Evolutionary conservation across 2,797 vertebrate genomes (phyloP).

Genomic region (Pseudomugil gertrudae): DNA sequence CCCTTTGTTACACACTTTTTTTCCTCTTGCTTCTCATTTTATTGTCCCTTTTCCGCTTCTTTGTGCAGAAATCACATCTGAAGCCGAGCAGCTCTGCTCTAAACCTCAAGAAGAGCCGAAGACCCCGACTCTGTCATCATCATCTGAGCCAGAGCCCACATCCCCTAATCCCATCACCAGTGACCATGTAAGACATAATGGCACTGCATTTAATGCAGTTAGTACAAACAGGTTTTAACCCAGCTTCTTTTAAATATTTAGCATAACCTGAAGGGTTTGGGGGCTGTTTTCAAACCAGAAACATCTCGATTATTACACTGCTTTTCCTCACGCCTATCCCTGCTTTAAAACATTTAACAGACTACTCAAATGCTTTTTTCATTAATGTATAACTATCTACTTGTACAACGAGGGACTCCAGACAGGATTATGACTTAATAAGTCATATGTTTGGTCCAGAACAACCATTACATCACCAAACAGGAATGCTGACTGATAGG

Average conservation of each 20-base stretch:
- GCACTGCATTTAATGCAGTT: neutral
- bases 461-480: conserved; percentile 47
- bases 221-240: too few species aligned
- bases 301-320: too few species aligned
- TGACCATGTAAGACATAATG: conserved; percentile 80
- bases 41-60: neutral
- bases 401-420: conserved; percentile 6
- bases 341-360: neutral
- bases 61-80: conserved; percentile 91
- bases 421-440: conserved; percentile 41
- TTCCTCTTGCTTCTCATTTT: neutral
- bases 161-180: conserved; percentile 59
- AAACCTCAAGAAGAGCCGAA: conserved; percentile 91
- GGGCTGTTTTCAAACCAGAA: neutral
- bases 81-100: conserved; percentile 92
- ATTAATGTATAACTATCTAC: conserved; percentile 31
- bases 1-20: too few species aligned
- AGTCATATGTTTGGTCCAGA: conserved; percentile 49
- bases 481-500: conserved; percentile 71
- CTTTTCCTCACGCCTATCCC: neutral
- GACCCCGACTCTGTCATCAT: conserved; percentile 67
- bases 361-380: neutral
- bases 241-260: neutral
- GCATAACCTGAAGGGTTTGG: neutral
- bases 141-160: conserved; percentile 74